phyloP scores from a whole-genome alignment of 2,888 invertebrate species.

The Thysanoteuthis rhombus region DNA sequence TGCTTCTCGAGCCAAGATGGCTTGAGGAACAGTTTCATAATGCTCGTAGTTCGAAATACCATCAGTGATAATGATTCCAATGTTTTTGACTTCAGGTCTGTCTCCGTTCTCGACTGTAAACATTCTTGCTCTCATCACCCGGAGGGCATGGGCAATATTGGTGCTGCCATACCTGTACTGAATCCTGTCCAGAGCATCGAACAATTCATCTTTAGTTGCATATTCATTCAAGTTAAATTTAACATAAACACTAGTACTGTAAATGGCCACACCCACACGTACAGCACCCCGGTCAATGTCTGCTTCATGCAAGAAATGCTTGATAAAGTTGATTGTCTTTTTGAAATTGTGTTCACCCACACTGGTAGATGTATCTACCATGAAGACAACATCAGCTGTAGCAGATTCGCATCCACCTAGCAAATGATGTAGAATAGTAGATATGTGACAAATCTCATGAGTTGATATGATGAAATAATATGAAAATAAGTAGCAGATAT shows the following conservation, averaged over 20 bases:
- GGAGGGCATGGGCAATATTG: slow-evolving; percentile 54
- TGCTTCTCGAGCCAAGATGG: slow-evolving; percentile 36
- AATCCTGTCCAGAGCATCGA: slow-evolving; percentile 43
- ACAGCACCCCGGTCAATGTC: slow-evolving; percentile 41
- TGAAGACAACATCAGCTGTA: slow-evolving; percentile 12
- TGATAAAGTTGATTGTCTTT: slow-evolving; percentile 49
- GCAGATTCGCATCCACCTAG: background rate
- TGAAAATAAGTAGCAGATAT: background rate
- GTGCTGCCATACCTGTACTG: slow-evolving; percentile 49
- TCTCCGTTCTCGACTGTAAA: slow-evolving; percentile 52
- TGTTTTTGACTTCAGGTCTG: slow-evolving; percentile 46
- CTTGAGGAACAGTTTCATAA: slow-evolving; percentile 44
- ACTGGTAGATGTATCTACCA: slow-evolving; percentile 43
- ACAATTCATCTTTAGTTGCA: slow-evolving; percentile 39
- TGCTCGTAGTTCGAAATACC: slow-evolving; percentile 54
- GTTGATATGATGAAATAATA: background rate
- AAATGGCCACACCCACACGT: slow-evolving; percentile 50
- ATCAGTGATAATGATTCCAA: slow-evolving; percentile 55
- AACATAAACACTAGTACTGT: slow-evolving; percentile 44
- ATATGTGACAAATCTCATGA: background rate
- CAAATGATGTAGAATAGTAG: background rate
- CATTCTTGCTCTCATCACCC: slow-evolving; percentile 45
- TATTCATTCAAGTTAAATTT: slow-evolving; percentile 51
- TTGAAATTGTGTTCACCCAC: slow-evolving; percentile 51
- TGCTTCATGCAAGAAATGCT: slow-evolving; percentile 41